Evolutionary conservation across 2,888 invertebrate species (phyloP).

Genomic region (Agriopis aurantiaria): DNA sequence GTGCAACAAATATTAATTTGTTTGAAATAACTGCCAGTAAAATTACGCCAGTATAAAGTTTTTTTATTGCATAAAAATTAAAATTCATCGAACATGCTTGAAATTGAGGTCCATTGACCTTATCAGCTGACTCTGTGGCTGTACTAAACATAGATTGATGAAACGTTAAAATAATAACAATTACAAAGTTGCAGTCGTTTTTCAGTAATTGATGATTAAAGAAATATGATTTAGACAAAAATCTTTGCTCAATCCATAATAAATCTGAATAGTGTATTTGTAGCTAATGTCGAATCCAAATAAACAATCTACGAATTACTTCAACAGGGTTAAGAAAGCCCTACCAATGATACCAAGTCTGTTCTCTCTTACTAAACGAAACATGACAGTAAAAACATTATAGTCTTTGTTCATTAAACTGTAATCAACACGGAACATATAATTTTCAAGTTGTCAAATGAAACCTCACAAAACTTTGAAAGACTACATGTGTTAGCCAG

Average conservation of each 20-base stretch:
- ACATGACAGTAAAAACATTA: not conserved
- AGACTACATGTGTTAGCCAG: not conserved
- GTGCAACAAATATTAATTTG: not conserved
- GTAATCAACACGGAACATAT: not conserved
- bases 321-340: not conserved
- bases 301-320: slow-evolving; percentile 9
- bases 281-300: slow-evolving; percentile 25
- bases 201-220: slow-evolving; percentile 5
- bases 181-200: not conserved
- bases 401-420: not conserved
- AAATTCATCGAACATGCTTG: not conserved
- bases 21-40: not conserved
- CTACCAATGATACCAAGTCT: not conserved
- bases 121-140: slow-evolving; percentile 6
- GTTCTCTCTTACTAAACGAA: not conserved
- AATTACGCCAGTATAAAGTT: not conserved
- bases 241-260: slow-evolving; percentile 40
- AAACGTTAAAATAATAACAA: not conserved
- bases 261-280: slow-evolving; percentile 24
- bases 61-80: not conserved
- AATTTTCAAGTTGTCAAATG: too few species aligned
- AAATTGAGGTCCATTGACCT: slow-evolving; percentile 9
- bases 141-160: not conserved
- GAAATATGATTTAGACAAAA: slow-evolving; percentile 5
- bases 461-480: not conserved